Evolutionary conservation across 2,113 vertebrate species (phyloP).

Genomic region (Sinocyclocheilus grahami): DNA sequence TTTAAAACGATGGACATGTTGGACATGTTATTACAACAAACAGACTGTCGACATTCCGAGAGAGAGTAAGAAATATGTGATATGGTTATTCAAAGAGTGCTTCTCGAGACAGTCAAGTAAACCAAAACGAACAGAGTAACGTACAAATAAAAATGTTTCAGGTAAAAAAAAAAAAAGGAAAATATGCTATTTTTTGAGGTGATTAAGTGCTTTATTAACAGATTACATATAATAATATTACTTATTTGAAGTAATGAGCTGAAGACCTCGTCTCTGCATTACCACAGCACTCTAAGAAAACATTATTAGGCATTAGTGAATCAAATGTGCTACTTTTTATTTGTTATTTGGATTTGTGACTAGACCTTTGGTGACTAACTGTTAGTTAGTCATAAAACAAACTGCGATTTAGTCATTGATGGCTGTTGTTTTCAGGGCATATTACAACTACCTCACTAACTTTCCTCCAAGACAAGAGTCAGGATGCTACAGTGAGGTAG

Average conservation of each 20-base stretch:
- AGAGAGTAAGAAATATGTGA: constrained; percentile 18
- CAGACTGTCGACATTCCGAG: neutral
- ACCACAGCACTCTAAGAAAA: too few species aligned
- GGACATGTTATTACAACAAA: neutral
- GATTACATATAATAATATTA: too few species aligned
- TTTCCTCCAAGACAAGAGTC: constrained; percentile 13
- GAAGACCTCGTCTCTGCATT: too few species aligned
- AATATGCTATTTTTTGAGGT: neutral
- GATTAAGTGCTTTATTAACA: neutral
- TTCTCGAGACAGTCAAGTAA: neutral
- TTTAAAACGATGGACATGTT: constrained; percentile 1
- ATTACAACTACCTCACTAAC: neutral
- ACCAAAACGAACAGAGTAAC: neutral
- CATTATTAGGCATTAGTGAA: too few species aligned
- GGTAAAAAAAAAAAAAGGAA: too few species aligned
- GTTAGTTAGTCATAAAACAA: neutral
- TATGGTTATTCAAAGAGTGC: neutral
- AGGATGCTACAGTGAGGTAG: constrained; percentile 31
- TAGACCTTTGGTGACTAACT: too few species aligned
- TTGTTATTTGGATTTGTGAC: too few species aligned
- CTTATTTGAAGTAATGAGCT: too few species aligned
- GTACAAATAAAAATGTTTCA: neutral
- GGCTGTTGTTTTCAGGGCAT: constrained; percentile 19
- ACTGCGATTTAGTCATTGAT: neutral
- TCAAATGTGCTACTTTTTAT: too few species aligned